These are phyloP conservation scores for Diplodus sargus DNA, from an alignment of 2,797 vertebrate species.

Conservation along the genomic window DNA sequence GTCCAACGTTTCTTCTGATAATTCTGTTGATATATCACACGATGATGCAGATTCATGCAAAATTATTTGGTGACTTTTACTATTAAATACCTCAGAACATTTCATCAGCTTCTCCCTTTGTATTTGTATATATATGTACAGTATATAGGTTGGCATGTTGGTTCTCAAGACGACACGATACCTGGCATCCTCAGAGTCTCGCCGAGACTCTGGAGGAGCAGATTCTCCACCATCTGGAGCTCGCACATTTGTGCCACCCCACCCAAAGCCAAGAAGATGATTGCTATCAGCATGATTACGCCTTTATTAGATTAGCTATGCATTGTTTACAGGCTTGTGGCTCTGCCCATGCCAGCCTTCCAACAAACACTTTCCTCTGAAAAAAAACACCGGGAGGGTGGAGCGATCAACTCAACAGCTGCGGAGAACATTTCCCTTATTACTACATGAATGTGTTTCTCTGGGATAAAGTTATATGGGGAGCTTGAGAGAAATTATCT, in stretches of 20 bases:
- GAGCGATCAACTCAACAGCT: conserved; percentile 40
- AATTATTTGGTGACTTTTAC: neutral
- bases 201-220: conserved; percentile 64
- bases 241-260: conserved; percentile 52
- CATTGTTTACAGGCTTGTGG: conserved; percentile 70
- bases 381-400: conserved; percentile 28
- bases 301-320: conserved; percentile 78
- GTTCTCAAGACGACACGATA: conserved; percentile 35
- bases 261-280: conserved; percentile 76
- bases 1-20: neutral
- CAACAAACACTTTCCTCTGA: conserved; percentile 39
- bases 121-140: neutral
- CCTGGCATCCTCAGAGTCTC: conserved; percentile 64
- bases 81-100: neutral
- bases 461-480: neutral
- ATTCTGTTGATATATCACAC: conserved; percentile 1
- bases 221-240: conserved; percentile 79
- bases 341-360: conserved; percentile 39
- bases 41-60: neutral
- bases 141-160: conserved; percentile 10
- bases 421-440: conserved; percentile 24
- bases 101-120: neutral
- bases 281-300: conserved; percentile 77
- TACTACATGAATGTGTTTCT: conserved; percentile 30
- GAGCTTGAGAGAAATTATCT: neutral